Base-by-base conservation (phyloP, 2,888 invertebrate species). In the Orthosia incerta region DNA sequence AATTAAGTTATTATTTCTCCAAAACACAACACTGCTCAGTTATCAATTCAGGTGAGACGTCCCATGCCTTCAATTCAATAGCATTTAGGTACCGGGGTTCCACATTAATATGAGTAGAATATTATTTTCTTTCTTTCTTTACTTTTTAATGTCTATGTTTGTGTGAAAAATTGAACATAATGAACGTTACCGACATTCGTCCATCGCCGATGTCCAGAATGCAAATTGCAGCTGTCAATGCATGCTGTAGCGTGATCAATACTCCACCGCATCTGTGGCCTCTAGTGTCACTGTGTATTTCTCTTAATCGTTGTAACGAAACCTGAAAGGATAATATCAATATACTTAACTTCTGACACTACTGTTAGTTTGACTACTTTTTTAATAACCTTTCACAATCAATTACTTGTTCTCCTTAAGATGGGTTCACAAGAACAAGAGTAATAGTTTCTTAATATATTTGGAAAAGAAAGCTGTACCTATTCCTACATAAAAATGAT, bases 241-340 rank as follows among this genome's bases (percentile, higher is more conserved):
- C 86, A 64, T 87, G 89, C 23, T 86, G 87, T 0, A 82, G 57
- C 0, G 89, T 87, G 20, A 91, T 69, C 67, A 91, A 63, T 9
- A 85, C 88, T 3, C 90, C 91, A 3, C 90, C 89, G 69, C 91
- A 91, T 61, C 71, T 74, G 72, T 90, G 90, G 4, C 87, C 87
- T 59, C 76, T 77, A 11, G 53, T 5, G 67, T 57, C 4, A 70
- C 50, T 61, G 20, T 61, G 45, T 12, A 81, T 15, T 45, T 84
- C 23, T 20, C 23, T 67, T 60, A 79, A 7, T 46, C 70, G 63
- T 79, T 90, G 90, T 1, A 90, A 53, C 2, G 90, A 90, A 53
- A 87, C 81, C 90, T 90, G 75, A 63, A 83, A 82, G 11, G 39
- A 61, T 20, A 26, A 39, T 5, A n/a, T 46, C n/a, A 15, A 11